Conservation (phyloP, 23 tunicate genomes). For the Ciona savignyi region DNA sequence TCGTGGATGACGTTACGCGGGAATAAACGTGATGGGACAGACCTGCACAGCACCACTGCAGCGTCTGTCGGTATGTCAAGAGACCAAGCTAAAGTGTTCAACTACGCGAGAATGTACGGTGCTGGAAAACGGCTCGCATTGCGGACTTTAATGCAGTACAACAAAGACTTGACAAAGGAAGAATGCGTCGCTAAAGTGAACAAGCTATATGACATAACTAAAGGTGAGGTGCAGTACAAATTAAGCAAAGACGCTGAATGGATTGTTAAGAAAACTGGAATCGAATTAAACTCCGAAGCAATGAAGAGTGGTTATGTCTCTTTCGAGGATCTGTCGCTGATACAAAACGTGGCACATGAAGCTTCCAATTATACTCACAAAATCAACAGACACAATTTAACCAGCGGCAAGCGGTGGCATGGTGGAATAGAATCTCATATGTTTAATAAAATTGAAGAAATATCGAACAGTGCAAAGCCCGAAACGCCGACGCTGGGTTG, state of each 20-base stretch:
- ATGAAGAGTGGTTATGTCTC: constrained; percentile 21
- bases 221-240: constrained; percentile 35
- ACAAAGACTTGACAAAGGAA: constrained; percentile 20
- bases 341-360: constrained; percentile 32
- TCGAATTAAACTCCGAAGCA: constrained; percentile 10
- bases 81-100: constrained; percentile 87
- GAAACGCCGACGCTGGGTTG: constrained; percentile 70
- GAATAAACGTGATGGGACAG: constrained; percentile 77
- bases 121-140: constrained; percentile 73
- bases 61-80: constrained; percentile 63
- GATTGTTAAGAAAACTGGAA: constrained; percentile 34
- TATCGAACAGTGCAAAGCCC: constrained; percentile 41
- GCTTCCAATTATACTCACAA: constrained; percentile 24
- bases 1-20: constrained; percentile 99
- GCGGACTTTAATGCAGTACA: constrained; percentile 37
- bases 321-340: constrained; percentile 28
- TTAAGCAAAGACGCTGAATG: constrained; percentile 35
- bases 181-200: constrained; percentile 43
- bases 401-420: constrained; percentile 59
- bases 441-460: constrained; percentile 78
- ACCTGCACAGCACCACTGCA: constrained; percentile 93
- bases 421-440: constrained; percentile 91
- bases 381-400: constrained; percentile 11
- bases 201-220: constrained; percentile 58
- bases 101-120: constrained; percentile 92